Percentiles rank a stretch among this genome's conserved stretches.
These are phyloP conservation scores for Drosophila kanapiae DNA, from an alignment of 1,140 invertebrate genomes.

Conservation along the genomic window DNA sequence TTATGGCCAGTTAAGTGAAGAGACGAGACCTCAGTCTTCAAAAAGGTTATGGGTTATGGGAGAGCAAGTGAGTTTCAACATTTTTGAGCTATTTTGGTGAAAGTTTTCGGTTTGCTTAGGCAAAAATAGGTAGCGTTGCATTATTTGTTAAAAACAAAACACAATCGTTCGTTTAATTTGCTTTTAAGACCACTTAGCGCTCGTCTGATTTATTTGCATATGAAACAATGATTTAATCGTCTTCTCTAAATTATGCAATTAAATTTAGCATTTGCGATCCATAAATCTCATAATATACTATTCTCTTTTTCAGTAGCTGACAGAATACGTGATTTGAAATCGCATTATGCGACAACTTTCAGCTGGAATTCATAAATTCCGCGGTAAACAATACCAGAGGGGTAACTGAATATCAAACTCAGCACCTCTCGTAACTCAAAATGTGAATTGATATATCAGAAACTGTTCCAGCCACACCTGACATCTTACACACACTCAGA, in stretches of 20 bases:
- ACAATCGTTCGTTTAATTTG: not conserved
- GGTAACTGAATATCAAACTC: constrained; percentile 16
- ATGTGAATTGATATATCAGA: constrained; percentile 70
- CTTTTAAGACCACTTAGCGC: not conserved
- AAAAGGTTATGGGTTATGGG: constrained; percentile 39
- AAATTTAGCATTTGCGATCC: constrained; percentile 8
- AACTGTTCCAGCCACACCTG: constrained; percentile 68
- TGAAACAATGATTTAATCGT: not conserved
- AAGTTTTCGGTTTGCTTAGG: constrained; percentile 3
- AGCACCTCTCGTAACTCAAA: constrained; percentile 36
- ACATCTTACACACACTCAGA: constrained; percentile 53
- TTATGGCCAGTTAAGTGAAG: constrained; percentile 26
- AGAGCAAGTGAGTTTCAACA: constrained; percentile 25
- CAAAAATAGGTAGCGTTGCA: not conserved
- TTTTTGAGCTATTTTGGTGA: constrained; percentile 1
- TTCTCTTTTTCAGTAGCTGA: constrained; percentile 33
- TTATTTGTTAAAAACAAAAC: not conserved
- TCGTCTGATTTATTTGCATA: not conserved
- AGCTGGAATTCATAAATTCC: constrained; percentile 33
- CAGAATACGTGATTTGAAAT: constrained; percentile 56
- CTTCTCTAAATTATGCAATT: constrained; percentile 7
- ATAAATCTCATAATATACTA: constrained; percentile 21
- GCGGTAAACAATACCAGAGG: constrained; percentile 24
- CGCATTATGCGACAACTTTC: constrained; percentile 21
- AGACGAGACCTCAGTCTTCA: constrained; percentile 20